Base-by-base conservation (phyloP, 2,888 invertebrate genomes). In the Glaucopsyche alexis region DNA sequence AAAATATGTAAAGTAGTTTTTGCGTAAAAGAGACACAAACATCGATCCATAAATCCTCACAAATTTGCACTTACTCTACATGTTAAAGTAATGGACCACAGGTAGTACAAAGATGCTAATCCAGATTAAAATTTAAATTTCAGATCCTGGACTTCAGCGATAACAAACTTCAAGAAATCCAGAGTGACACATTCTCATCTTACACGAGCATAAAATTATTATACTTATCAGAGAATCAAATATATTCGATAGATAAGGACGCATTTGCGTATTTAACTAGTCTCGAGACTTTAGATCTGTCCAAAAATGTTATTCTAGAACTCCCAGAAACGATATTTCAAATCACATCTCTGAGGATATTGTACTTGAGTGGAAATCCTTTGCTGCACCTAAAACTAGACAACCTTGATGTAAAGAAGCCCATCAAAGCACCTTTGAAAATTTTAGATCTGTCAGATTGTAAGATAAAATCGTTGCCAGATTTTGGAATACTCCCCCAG, bases 381-480 rank as follows among this genome's bases (percentile, higher is more conserved):
- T 81, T 95, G 67, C 80, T 86, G 9, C 92, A 93, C 73, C 78
- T 87, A 19, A 85, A 83, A 38, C 84, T 93, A 70, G 85, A 85
- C 67, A 80, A 86, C 42, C 78, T 88, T 29, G 80, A 83, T n/a
- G 84, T 93, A 50, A 84, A 82, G 13, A 94, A 91, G 70, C 95
- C 95, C 0, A 90, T 95, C 4, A 86, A 79, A 77, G 94, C 95
- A 0, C 95, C 95, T 0, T 79, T 95, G 70, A 91, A 94, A 76
- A 90, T 93, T 75, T 81, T 96, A 8, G 94, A 95, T 77, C 82
- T 96, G 50, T 94, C 95, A 19, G 89, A 93, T 72, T 95, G 95
- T 80, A 90, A 91, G 72, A 85, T 96, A 50, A 87, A 85, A 16
- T 87, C 89, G 73, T 83, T 96, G 60, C 96, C 96, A 1, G 84